Conservation (phyloP, 2,888 invertebrate genomes). For the Rhopalosiphum nymphaeae region DNA sequence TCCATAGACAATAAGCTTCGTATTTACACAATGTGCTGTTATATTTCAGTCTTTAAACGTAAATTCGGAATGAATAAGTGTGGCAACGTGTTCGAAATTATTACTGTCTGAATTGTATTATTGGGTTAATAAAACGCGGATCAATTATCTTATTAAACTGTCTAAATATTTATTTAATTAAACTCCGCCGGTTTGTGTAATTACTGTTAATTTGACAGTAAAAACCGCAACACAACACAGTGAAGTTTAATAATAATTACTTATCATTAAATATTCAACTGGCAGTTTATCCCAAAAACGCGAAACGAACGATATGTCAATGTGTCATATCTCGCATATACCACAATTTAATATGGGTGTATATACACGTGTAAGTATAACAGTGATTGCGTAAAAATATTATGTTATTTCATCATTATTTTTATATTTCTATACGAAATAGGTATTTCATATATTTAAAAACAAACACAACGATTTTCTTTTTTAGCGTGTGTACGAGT, state of each 20-base stretch:
- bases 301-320: not conserved
- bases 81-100: not conserved
- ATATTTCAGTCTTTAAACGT: not conserved
- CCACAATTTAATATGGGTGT: not conserved
- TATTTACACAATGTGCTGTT: not conserved
- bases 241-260: not conserved
- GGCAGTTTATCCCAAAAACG: not conserved
- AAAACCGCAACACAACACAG: not conserved
- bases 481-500: not conserved
- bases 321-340: not conserved
- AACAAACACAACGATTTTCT: not conserved
- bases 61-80: not conserved
- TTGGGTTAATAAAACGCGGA: not conserved
- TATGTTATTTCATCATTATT: not conserved
- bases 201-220: constrained; percentile 3
- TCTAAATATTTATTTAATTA: constrained; percentile 21
- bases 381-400: not conserved
- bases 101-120: not conserved
- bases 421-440: not conserved
- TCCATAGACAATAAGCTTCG: not conserved
- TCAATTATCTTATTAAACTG: not conserved
- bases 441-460: not conserved
- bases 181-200: not conserved
- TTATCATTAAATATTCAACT: constrained; percentile 20
- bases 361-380: not conserved